phyloP scores from a whole-genome alignment of 2,113 vertebrate species.

The Aptenodytes forsteri region DNA sequence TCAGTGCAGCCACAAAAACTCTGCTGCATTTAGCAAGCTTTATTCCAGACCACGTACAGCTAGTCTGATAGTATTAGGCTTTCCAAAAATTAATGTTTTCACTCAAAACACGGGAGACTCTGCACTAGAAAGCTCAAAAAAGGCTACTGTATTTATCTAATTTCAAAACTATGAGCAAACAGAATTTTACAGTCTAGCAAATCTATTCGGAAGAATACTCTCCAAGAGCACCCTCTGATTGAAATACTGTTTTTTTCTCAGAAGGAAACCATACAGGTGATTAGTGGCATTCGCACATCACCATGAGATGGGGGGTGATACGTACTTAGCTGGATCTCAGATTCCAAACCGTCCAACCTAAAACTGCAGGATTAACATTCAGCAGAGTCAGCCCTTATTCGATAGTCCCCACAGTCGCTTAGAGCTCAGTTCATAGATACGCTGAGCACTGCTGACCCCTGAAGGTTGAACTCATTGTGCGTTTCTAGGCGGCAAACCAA shows the following conservation, averaged over 20 bases:
- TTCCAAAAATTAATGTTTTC: neutral
- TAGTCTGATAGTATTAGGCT: neutral
- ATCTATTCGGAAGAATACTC: neutral
- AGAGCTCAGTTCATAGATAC: neutral
- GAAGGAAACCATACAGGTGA: neutral
- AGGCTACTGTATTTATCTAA: neutral
- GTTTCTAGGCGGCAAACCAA: neutral
- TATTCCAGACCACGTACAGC: neutral
- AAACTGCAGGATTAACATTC: neutral
- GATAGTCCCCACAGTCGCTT: neutral
- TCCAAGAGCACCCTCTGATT: neutral
- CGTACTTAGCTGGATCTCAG: neutral
- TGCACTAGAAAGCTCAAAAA: neutral
- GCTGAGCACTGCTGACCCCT: slow-evolving; percentile 55
- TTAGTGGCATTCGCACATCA: neutral
- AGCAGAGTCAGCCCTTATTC: neutral
- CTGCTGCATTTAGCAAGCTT: slow-evolving; percentile 16
- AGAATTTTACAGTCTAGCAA: neutral
- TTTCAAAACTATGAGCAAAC: neutral
- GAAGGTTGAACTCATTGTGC: slow-evolving; percentile 35
- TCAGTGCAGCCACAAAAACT: slow-evolving; percentile 7
- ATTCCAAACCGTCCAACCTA: neutral
- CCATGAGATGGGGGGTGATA: neutral
- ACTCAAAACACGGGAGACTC: neutral
- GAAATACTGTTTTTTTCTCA: neutral